phyloP scores from a whole-genome alignment of 1,140 invertebrate genomes.

The Diachasmimorpha longicaudata region DNA sequence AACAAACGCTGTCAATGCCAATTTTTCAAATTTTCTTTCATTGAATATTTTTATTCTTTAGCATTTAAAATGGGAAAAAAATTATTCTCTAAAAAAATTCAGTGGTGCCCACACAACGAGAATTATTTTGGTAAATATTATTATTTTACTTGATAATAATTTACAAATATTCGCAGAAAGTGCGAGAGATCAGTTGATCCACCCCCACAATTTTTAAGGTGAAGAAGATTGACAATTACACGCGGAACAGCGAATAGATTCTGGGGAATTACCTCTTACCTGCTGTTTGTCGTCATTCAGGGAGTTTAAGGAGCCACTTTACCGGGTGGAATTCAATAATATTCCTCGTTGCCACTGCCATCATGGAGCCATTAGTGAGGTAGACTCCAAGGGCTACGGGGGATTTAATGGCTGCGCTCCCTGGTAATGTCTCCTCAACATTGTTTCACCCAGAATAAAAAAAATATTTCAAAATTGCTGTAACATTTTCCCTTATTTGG shows the following conservation, averaged over 20 bases:
- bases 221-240: not conserved
- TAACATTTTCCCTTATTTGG: not conserved
- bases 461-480: not conserved
- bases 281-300: not conserved
- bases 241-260: not conserved
- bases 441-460: not conserved
- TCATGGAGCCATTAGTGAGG: not conserved
- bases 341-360: slow-evolving; percentile 10
- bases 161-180: too few relatives aligned
- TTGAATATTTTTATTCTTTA: too few relatives aligned
- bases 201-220: not conserved
- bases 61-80: too few relatives aligned
- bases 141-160: too few relatives aligned
- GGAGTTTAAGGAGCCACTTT: slow-evolving; percentile 12
- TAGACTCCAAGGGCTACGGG: not conserved
- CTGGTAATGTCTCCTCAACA: not conserved
- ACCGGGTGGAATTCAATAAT: slow-evolving; percentile 19
- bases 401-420: slow-evolving; percentile 18
- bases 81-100: too few relatives aligned
- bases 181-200: too few relatives aligned
- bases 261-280: not conserved
- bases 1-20: too few relatives aligned
- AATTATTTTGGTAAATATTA: too few relatives aligned
- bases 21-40: too few relatives aligned
- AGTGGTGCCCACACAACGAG: too few relatives aligned